phyloP scores from a whole-genome alignment of 2,797 vertebrate genomes.

The Peromyscus eremicus region DNA sequence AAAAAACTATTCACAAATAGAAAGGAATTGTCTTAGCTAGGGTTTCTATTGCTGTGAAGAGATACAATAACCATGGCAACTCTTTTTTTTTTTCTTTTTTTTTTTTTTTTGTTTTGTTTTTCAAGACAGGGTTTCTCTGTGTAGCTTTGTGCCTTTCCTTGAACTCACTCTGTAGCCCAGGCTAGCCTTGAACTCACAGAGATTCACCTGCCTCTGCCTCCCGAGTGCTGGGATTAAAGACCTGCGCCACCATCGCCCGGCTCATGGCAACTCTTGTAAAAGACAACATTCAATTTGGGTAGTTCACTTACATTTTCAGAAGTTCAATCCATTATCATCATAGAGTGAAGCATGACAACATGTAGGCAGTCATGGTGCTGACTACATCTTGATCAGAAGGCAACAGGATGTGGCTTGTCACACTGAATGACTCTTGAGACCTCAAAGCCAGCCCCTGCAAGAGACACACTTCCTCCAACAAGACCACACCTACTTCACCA shows the following conservation, averaged over 20 bases:
- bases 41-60: neutral
- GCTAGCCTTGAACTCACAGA: too few relatives aligned
- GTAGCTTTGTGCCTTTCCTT: too few relatives aligned
- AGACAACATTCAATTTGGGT: neutral
- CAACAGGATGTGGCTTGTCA: neutral
- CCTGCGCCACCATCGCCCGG: too few relatives aligned
- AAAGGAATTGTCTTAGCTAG: neutral
- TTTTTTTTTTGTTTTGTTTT: too few relatives aligned
- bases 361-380: neutral
- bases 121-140: too few relatives aligned
- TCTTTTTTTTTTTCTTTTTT: neutral
- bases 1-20: neutral
- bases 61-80: neutral
- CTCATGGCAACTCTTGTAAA: neutral
- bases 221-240: too few relatives aligned
- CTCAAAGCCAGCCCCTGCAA: neutral
- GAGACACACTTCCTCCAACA: neutral
- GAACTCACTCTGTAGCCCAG: too few relatives aligned
- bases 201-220: too few relatives aligned
- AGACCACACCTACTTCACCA: neutral
- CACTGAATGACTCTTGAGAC: neutral
- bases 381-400: neutral
- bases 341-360: neutral
- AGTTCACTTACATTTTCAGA: neutral
- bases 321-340: neutral